A percentile compares a stretch with the other conserved stretches of the same genome.
phyloP scores from a whole-genome alignment of 1,140 invertebrate genomes.

The Drosophila trapezifrons region DNA sequence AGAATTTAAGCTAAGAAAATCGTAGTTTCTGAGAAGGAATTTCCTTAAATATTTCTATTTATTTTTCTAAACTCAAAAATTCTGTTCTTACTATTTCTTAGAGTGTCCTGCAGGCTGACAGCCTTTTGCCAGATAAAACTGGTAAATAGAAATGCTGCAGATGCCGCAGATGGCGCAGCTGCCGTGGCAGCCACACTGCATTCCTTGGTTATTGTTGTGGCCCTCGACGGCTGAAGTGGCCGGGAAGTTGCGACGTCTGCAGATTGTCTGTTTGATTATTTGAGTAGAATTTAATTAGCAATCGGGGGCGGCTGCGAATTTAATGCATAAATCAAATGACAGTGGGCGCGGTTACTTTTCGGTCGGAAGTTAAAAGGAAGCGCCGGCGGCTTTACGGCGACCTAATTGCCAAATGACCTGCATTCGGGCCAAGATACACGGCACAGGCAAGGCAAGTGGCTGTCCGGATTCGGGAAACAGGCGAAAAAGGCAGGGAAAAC shows the following conservation, averaged over 20 bases:
- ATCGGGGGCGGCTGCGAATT: slow-evolving; percentile 37
- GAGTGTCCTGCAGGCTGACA: slow-evolving; percentile 28
- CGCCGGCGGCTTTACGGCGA: slow-evolving; percentile 33
- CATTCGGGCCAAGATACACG: slow-evolving; percentile 60
- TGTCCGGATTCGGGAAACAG: slow-evolving; percentile 21
- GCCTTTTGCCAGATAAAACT: slow-evolving; percentile 46
- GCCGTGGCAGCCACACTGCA: slow-evolving; percentile 36
- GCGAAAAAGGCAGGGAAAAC: slow-evolving; percentile 44
- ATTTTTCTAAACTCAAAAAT: not conserved
- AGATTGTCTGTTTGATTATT: slow-evolving; percentile 55
- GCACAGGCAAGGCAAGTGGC: slow-evolving; percentile 17
- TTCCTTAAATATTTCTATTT: not conserved
- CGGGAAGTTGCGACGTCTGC: slow-evolving; percentile 37
- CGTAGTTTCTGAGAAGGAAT: no score
- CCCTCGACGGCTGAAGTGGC: slow-evolving; percentile 40
- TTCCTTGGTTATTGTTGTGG: slow-evolving; percentile 48
- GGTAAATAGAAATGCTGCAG: slow-evolving; percentile 47
- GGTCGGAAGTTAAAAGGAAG: slow-evolving; percentile 16
- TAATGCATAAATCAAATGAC: slow-evolving; percentile 56
- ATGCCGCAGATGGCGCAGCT: slow-evolving; percentile 26
- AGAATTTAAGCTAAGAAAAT: no score
- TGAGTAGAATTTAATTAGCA: slow-evolving; percentile 61
- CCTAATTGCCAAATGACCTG: slow-evolving; percentile 74
- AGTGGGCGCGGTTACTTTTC: not conserved
- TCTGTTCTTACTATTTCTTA: not conserved